phyloP scores from a whole-genome alignment of 2,888 invertebrate genomes.

The Branchinecta sandiegonensis region DNA sequence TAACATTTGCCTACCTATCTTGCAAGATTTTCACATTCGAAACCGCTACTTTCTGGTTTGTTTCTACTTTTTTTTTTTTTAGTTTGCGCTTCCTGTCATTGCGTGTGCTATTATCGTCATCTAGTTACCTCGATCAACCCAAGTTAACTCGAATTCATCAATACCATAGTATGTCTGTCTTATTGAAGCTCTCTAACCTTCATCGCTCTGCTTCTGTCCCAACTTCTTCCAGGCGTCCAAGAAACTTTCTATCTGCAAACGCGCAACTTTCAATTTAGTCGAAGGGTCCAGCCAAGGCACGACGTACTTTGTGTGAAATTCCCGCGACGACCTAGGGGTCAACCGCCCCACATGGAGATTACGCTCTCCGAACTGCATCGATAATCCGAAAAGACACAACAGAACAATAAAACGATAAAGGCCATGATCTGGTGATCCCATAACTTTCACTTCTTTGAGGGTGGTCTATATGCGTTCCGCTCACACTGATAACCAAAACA shows the following conservation, averaged over 20 bases:
- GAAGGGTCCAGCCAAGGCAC: neutral
- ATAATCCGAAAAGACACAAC: neutral
- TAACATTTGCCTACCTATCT: too few species aligned
- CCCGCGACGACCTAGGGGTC: neutral
- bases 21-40: too few species aligned
- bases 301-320: neutral
- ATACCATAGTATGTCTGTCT: neutral
- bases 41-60: too few species aligned
- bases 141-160: neutral
- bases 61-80: too few species aligned
- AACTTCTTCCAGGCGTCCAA: neutral
- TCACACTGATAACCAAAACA: neutral
- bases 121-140: neutral
- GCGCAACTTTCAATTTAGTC: neutral
- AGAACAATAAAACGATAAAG: neutral
- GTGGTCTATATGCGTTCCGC: neutral
- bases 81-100: too few species aligned
- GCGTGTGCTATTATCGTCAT: neutral
- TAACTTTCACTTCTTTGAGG: neutral
- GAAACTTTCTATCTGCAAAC: neutral
- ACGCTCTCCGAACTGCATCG: neutral
- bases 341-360: neutral
- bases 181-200: neutral
- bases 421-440: conserved; percentile 7
- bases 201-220: too few species aligned